Evolutionary conservation across 2,888 invertebrate species (phyloP).

Genomic region (Nephrotoma flavescens): DNA sequence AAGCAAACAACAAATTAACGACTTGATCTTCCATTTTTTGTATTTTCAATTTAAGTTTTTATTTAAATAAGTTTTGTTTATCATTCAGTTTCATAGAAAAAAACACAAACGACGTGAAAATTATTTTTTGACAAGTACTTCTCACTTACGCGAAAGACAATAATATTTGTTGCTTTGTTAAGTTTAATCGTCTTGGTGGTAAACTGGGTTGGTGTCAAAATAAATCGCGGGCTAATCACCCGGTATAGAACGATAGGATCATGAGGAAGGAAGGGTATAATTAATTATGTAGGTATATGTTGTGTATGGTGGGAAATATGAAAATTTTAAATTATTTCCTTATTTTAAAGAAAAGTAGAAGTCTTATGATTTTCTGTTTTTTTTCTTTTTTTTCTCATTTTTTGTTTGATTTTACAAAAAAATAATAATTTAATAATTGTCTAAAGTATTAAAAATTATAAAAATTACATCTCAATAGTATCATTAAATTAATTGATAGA

Average conservation of each 20-base stretch:
- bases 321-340: not conserved
- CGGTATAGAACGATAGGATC: not conserved
- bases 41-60: constrained; percentile 1
- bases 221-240: not conserved
- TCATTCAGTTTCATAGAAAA: not conserved
- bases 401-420: not conserved
- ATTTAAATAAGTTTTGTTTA: constrained; percentile 5
- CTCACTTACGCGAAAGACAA: not conserved
- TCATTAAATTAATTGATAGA: not conserved
- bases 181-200: not conserved
- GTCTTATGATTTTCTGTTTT: not conserved
- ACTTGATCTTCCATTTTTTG: not conserved
- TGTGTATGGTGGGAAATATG: not conserved
- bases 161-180: not conserved
- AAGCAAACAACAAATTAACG: constrained; percentile 5
- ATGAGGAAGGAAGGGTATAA: not conserved
- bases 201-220: not conserved
- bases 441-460: constrained; percentile 2
- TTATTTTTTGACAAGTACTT: not conserved
- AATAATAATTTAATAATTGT: constrained; percentile 3
- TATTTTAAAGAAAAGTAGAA: not conserved
- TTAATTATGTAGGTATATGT: not conserved
- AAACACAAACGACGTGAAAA: constrained; percentile 1
- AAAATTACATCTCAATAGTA: not conserved
- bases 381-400: not conserved